Conservation (phyloP, 1,140 invertebrate species). For the Cryptotermes secundus region DNA sequence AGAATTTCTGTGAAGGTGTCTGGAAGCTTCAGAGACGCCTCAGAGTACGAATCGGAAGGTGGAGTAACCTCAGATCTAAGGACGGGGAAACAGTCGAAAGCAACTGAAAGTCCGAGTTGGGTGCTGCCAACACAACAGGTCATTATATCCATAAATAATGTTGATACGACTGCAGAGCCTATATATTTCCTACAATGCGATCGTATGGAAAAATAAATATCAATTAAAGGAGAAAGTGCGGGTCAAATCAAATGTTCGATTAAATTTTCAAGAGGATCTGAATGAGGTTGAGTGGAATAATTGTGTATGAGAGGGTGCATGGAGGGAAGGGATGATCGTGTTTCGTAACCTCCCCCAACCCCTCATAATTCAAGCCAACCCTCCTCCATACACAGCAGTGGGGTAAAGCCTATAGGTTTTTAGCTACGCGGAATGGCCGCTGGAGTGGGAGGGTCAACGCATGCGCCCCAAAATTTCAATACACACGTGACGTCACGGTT, state of each 20-base stretch:
- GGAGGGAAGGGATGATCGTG: constrained; percentile 22
- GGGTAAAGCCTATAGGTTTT: constrained; percentile 26
- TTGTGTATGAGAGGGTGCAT: constrained; percentile 17
- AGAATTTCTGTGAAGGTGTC: too few species aligned
- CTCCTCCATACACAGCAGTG: neutral
- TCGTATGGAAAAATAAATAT: constrained; percentile 18
- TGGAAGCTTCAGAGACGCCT: too few species aligned
- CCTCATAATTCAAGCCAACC: constrained; percentile 17
- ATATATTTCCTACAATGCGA: neutral
- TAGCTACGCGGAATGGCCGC: constrained; percentile 31
- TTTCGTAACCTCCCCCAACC: constrained; percentile 26
- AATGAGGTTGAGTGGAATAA: constrained; percentile 24
- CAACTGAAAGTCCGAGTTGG: too few species aligned
- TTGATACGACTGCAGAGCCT: too few species aligned
- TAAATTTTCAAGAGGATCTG: constrained; percentile 26
- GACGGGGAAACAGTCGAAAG: too few species aligned
- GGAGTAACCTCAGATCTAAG: too few species aligned
- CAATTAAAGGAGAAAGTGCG: constrained; percentile 12
- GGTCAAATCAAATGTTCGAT: constrained; percentile 27
- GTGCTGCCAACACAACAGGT: too few species aligned
- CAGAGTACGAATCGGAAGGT: too few species aligned
- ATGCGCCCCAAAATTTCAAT: constrained; percentile 26
- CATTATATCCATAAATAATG: too few species aligned
- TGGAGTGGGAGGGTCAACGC: constrained; percentile 33
- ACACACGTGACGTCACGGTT: constrained; percentile 28